Evolutionary conservation across 2,113 vertebrate species (phyloP).

Genomic region (Deroptyus accipitrinus): DNA sequence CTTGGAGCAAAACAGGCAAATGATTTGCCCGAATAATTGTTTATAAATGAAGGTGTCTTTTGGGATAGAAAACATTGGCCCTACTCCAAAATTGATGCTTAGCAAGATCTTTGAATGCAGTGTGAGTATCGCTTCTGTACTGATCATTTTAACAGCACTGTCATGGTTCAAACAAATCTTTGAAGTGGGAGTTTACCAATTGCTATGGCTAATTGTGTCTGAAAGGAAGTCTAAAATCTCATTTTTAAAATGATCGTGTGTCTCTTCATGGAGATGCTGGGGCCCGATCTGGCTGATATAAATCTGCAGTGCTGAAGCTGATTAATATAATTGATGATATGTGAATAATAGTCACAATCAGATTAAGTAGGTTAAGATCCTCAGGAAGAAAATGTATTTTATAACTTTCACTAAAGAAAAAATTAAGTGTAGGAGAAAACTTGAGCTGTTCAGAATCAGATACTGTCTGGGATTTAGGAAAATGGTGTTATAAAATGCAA

Average conservation of each 20-base stretch:
- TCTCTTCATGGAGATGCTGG: background rate
- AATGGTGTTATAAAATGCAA: background rate
- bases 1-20: background rate
- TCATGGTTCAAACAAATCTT: background rate
- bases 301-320: background rate
- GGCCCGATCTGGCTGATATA: background rate
- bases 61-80: background rate
- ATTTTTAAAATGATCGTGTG: background rate
- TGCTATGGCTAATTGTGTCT: background rate
- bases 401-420: background rate
- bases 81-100: background rate
- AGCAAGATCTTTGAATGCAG: background rate
- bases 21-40: background rate
- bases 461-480: background rate
- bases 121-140: background rate
- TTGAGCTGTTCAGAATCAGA: rapidly evolving
- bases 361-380: background rate
- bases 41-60: background rate
- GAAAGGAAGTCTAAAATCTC: background rate
- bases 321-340: background rate
- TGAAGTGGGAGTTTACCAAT: background rate
- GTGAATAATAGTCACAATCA: background rate
- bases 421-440: background rate
- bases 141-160: background rate
- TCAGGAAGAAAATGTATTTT: background rate